Base-by-base conservation (phyloP, 2,888 invertebrate species). In the Holacanthella duospinosa region DNA sequence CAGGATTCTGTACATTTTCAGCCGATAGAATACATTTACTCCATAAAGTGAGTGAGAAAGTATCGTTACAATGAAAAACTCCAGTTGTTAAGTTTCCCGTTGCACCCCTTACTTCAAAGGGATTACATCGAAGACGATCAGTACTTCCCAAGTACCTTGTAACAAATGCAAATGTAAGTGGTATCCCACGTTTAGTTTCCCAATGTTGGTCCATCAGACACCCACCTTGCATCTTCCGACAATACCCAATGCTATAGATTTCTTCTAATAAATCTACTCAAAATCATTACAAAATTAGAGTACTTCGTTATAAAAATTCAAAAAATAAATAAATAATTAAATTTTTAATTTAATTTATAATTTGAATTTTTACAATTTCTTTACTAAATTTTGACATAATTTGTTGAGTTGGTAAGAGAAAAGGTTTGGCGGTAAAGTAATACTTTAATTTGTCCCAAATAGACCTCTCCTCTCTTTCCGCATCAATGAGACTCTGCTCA, bases 81-180 rank as follows among this genome's bases (percentile, higher is more conserved):
- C 95, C 95, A 26, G 92, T 87, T 77, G 79, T 85, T 27, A 81
- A 82, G 57, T 73, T 73, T 29, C 90, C 90, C 77, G 91, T 90
- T 68, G 90, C 81, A 25, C 89, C 89, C 71, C 89, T 83, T 55
- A 96, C 92, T 84, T 96, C 95, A 76, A 96, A 96, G 12, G 94
- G 90, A 76, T 93, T 94, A 21, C 89, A 91, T 77, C 95, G 82
- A 63, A 95, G 79, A 78, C 94, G 93, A 78, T 96, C 95, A 6
- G 95, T 95, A 27, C 94, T 94, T 75, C 89, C 87, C 68, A 95
- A 89, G 78, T 94, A 96, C 74, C 94, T 84, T 59, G 95, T 94
- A 36, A 96, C 88, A 77, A 95, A 93, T 19, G 93, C 94, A 91
- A 95, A 94, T 86, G 95, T 90, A 58, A 96, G 81, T 4, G 94